These are phyloP conservation scores for Mirza zaza DNA, from an alignment of 2,113 vertebrate genomes.

Conservation along the genomic window DNA sequence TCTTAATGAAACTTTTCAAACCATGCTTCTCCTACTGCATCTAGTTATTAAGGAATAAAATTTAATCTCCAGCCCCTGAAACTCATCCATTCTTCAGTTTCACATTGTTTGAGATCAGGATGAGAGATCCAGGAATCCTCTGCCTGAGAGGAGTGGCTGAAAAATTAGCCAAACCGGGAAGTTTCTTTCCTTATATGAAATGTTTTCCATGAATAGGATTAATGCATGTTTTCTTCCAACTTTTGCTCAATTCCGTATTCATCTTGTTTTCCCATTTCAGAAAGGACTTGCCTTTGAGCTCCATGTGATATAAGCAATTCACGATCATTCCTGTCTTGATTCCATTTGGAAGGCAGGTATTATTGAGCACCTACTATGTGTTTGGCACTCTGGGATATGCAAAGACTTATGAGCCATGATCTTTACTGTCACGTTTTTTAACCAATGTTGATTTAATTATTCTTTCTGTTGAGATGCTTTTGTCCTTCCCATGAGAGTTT, in stretches of 20 bases:
- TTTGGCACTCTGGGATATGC: not conserved
- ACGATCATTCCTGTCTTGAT: not conserved
- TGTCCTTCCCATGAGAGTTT: not conserved
- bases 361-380: not conserved
- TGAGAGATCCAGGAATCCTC: not conserved
- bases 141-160: not conserved
- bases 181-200: not conserved
- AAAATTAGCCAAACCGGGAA: not conserved
- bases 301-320: not conserved
- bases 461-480: not conserved
- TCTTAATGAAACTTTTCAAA: not conserved
- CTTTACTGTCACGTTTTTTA: not conserved
- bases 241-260: not conserved
- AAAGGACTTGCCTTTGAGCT: not conserved
- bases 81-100: not conserved
- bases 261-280: not conserved
- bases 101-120: not conserved
- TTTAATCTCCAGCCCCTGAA: not conserved
- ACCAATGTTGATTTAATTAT: not conserved
- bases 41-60: not conserved
- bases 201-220: not conserved
- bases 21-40: not conserved
- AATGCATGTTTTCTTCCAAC: not conserved
- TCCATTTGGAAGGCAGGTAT: not conserved
- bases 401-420: not conserved